phyloP scores from a whole-genome alignment of 2,888 invertebrate genomes.

The Tigriopus californicus region DNA sequence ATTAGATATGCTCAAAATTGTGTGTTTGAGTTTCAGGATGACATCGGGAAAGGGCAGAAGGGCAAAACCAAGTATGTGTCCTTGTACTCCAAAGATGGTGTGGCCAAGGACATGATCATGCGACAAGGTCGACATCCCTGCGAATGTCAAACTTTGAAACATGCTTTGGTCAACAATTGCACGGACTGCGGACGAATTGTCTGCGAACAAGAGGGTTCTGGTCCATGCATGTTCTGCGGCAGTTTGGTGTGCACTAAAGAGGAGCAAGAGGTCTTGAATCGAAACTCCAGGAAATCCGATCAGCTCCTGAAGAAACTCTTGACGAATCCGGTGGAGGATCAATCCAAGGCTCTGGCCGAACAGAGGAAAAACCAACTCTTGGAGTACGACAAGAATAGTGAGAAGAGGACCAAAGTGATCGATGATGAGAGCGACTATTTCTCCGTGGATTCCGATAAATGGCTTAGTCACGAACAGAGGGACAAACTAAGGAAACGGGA shows the following conservation, averaged over 20 bases:
- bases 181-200: constrained; percentile 68
- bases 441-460: constrained; percentile 49
- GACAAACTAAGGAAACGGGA: constrained; percentile 45
- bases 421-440: constrained; percentile 93
- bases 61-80: constrained; percentile 47
- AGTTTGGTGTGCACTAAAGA: constrained; percentile 58
- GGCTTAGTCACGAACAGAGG: constrained; percentile 53
- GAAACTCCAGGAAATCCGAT: constrained; percentile 46
- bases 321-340: constrained; percentile 28
- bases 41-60: constrained; percentile 18
- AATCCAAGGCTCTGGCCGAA: constrained; percentile 48
- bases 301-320: constrained; percentile 42
- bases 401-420: constrained; percentile 50
- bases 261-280: constrained; percentile 44
- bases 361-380: constrained; percentile 58
- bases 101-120: constrained; percentile 31
- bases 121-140: constrained; percentile 57
- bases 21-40: no score
- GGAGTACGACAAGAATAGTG: constrained; percentile 62
- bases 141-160: constrained; percentile 78
- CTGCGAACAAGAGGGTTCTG: constrained; percentile 66
- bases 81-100: constrained; percentile 51
- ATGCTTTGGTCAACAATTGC: constrained; percentile 80
- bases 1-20: no score
- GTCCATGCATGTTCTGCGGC: constrained; percentile 84